phyloP scores from a whole-genome alignment of 2,888 invertebrate genomes.

The Homarus gammarus region DNA sequence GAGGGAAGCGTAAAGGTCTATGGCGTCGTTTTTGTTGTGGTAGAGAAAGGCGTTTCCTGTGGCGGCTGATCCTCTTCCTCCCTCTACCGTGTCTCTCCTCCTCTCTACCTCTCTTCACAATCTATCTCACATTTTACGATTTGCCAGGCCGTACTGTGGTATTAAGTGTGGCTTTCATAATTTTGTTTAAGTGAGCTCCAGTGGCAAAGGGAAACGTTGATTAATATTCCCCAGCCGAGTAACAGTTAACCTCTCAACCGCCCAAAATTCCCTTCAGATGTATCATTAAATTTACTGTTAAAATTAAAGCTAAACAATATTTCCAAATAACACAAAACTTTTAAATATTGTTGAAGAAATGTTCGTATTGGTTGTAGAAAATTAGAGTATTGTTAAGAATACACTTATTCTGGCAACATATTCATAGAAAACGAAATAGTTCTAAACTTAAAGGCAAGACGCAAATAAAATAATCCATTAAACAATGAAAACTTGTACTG shows the following conservation, averaged over 20 bases:
- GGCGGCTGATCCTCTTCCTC: not conserved
- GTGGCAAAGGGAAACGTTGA: not conserved
- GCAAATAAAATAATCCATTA: too few species aligned
- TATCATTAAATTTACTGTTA: too few species aligned
- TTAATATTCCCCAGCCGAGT: not conserved
- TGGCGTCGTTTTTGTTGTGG: constrained; percentile 59
- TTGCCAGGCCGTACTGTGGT: too few species aligned
- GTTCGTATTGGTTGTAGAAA: not conserved
- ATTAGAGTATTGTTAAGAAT: not conserved
- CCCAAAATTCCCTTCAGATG: too few species aligned
- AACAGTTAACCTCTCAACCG: not conserved
- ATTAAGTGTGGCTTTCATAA: too few species aligned
- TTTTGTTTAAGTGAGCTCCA: not conserved
- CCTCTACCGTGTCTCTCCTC: not conserved
- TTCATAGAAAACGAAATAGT: not conserved
- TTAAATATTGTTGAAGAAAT: not conserved
- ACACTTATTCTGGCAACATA: not conserved
- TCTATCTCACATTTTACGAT: too few species aligned
- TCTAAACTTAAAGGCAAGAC: too few species aligned
- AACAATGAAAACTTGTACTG: too few species aligned
- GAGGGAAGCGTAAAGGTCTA: constrained; percentile 4
- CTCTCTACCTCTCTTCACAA: not conserved
- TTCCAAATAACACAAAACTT: too few species aligned
- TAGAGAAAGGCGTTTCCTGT: constrained; percentile 58
- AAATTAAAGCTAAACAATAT: too few species aligned